Evolutionary conservation across 1,140 invertebrate genomes (phyloP), one percentile per base, ranked within the genome.

Genomic region (Bombus haemorrhoidalis): DNA sequence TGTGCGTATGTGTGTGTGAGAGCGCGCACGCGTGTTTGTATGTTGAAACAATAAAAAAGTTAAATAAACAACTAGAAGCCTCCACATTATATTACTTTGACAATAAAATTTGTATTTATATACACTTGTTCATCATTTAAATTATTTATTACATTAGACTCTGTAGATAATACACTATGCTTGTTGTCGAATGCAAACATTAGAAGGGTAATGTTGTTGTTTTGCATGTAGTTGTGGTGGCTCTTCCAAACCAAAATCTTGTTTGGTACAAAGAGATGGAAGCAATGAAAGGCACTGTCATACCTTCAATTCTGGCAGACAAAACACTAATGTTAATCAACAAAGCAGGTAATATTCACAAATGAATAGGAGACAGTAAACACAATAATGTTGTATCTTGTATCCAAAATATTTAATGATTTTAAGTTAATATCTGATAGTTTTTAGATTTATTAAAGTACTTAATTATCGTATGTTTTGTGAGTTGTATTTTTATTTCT

Each of bases 231-330:
- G 96, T 96, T 96, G 96, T 96, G 96, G 95, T 94, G 96, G 96
- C 91, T 96, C 96, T 88, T 96, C 96, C 81, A 97, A 97, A 95
- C 97, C 97, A 91, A 97, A 97, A 95, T 96, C 97, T 91, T 97
- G 97, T 95, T 96, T 97, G 93, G 97, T 97, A 86, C 97, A 97
- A 93, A 96, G 96, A 92, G 94, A 95, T 93, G 96, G 96, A 91
- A 96, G 95, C 92, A 93, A 93, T 93, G 95, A 96, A 89, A 95
- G 95, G 85, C 94, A 95, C 83, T 94, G 94, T 92, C 95, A 96
- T 93, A 95, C 95, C 89, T 95, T 95, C 90, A 94, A 95, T 92
- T 93, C 95, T 88, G 94, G 95, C 87, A 95, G 95, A 90, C 95
- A 96, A 92, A 92, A 91, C 89, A 91, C 94, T 86, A 95, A 95